Base-by-base conservation (phyloP, 2,797 vertebrate genomes). In the Liasis olivaceus region DNA sequence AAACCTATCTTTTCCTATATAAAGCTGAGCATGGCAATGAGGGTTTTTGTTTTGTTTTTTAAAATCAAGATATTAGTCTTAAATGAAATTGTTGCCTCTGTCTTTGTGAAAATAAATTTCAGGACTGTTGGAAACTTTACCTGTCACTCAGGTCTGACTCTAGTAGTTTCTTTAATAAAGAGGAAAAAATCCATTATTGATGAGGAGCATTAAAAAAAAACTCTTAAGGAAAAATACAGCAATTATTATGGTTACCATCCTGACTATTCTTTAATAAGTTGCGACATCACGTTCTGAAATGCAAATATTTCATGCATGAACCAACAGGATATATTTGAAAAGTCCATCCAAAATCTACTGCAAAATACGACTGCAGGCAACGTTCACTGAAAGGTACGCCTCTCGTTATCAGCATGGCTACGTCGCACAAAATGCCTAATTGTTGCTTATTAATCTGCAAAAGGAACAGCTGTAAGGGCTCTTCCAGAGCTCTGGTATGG, bases 371-470 rank as follows among this genome's bases (percentile, higher is more conserved):
- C 24, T 0, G 36, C 26, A 56, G 26, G 59, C 1, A 20, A 59
- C 69, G 92, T 91, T 66, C 17, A 36, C 88, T 56, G 90, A 69
- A 92, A 72, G 93, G 89, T 77, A 11, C 84, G 90, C 91, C 84
- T 87, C 93, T 89, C 59, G 69, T 88, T 90, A 85, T 64, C 59
- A 47, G 77, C 77, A 12, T 4, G 22, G 77, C 9, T 47, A 47
- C 85, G 90, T 94, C 95, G 95, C 31, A 84, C 93, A 93, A 93
- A 94, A 91, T 88, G 92, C 69, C 56, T 92, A 91, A 94, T 92
- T 81, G 89, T 84, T 59, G 60, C 89, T 91, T 54, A 77, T 90
- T 93, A 66, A 42, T 88, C 93, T 87, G 89, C 69, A 89, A 63
- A 81, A 84, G 89, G 42, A 72, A 24, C 22, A 24, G 58, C 17